These are phyloP conservation scores for Petrocephalus zakoni DNA, from an alignment of 2,113 vertebrate genomes.

Conservation along the genomic window DNA sequence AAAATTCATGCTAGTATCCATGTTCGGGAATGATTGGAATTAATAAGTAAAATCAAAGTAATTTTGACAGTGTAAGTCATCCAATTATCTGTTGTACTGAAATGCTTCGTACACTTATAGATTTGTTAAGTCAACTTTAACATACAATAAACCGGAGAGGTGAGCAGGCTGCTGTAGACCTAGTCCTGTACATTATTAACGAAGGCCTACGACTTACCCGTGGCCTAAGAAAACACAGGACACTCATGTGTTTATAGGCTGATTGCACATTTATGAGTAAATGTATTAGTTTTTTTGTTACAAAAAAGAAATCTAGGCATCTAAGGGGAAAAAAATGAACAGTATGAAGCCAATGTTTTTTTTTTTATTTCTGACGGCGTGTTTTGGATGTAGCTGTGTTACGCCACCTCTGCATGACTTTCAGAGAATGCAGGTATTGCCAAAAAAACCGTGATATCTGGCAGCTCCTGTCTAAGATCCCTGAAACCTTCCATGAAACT, in stretches of 20 bases:
- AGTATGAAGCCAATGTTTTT: background rate
- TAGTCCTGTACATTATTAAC: background rate
- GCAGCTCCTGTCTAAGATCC: background rate
- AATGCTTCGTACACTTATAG: background rate
- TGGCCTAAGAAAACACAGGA: background rate
- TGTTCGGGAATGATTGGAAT: background rate
- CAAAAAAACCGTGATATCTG: background rate
- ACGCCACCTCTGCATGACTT: constrained; percentile 4
- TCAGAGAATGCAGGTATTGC: background rate
- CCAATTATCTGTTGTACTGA: background rate
- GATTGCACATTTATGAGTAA: background rate
- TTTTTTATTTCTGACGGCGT: background rate
- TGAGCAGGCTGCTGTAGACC: background rate
- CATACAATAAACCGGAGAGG: background rate
- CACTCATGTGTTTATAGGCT: background rate
- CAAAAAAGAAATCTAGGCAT: background rate
- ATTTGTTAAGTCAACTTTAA: background rate
- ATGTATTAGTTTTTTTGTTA: background rate
- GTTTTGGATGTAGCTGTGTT: background rate
- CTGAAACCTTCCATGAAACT: background rate
- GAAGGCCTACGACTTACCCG: background rate
- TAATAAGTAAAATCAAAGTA: background rate
- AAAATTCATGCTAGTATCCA: background rate
- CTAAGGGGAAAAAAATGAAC: background rate
- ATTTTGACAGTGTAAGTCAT: background rate